Evolutionary conservation across 2,113 vertebrate species (phyloP).

Genomic region (Pedetes capensis): DNA sequence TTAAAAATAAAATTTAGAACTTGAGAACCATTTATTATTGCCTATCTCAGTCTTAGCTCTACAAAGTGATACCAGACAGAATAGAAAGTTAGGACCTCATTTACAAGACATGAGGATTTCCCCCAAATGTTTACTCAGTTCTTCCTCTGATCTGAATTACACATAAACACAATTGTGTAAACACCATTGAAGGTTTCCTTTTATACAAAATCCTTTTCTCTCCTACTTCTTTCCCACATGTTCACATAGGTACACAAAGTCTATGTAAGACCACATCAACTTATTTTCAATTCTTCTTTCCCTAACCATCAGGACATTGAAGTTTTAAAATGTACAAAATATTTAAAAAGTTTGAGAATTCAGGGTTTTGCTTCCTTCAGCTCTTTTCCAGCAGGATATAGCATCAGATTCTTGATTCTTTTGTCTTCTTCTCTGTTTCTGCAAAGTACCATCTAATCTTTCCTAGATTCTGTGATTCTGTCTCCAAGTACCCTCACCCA

Average conservation of each 20-base stretch:
- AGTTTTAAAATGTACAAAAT: not conserved
- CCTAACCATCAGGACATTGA: not conserved
- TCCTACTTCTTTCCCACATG: not conserved
- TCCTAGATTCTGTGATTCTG: not conserved
- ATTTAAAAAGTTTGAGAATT: not conserved
- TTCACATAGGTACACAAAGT: not conserved
- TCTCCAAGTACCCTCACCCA: not conserved
- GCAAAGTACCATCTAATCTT: not conserved
- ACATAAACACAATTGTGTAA: too few species aligned
- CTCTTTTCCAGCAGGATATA: not conserved
- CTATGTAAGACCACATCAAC: not conserved
- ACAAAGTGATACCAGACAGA: not conserved
- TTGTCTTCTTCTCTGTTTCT: not conserved
- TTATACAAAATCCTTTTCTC: not conserved
- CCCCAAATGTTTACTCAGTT: not conserved
- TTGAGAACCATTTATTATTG: not conserved
- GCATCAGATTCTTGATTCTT: not conserved
- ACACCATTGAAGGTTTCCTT: not conserved
- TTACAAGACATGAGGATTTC: not conserved
- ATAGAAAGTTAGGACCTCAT: not conserved
- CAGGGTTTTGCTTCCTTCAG: not conserved
- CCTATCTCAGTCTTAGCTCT: not conserved
- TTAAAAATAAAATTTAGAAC: not conserved
- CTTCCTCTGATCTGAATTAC: not conserved
- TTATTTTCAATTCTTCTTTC: not conserved